Evolutionary conservation across 1,140 invertebrate species (phyloP).

Genomic region (Thereuonema tuberculata): DNA sequence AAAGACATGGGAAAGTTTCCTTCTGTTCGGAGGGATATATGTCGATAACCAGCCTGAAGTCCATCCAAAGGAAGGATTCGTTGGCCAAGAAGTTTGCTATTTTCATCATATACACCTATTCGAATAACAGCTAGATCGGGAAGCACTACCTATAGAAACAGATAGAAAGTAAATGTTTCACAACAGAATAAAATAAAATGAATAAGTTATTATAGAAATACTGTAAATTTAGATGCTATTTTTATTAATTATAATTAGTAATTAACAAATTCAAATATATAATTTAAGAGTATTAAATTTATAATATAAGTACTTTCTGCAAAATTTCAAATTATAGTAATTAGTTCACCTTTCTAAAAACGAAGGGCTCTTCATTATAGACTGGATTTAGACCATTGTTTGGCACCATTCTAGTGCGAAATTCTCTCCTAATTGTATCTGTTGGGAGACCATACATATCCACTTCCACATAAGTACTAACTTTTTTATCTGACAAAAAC

Average conservation of each 20-base stretch:
- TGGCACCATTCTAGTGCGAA: constrained; percentile 87
- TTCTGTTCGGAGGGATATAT: constrained; percentile 94
- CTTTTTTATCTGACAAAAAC: constrained; percentile 98
- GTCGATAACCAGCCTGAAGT: constrained; percentile 90
- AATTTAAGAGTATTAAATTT: not conserved
- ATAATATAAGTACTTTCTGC: not conserved
- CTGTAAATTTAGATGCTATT: not conserved
- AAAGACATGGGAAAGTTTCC: constrained; percentile 98
- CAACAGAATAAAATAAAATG: not conserved
- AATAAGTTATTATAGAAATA: constrained; percentile 3
- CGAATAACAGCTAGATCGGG: constrained; percentile 94
- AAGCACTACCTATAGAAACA: constrained; percentile 59
- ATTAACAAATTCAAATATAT: no score
- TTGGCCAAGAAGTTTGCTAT: constrained; percentile 90
- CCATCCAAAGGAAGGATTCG: constrained; percentile 95
- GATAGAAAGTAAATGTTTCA: constrained; percentile 8
- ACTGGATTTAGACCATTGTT: constrained; percentile 94
- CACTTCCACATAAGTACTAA: constrained; percentile 97
- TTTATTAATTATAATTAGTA: no score
- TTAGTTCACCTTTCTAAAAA: constrained; percentile 98
- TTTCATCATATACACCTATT: constrained; percentile 98
- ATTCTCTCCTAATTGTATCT: constrained; percentile 97
- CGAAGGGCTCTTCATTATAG: constrained; percentile 96
- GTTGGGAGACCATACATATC: constrained; percentile 99
- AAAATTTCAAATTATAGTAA: no score